Conservation (phyloP, 2,113 vertebrate genomes). For the Calidris pygmaea region DNA sequence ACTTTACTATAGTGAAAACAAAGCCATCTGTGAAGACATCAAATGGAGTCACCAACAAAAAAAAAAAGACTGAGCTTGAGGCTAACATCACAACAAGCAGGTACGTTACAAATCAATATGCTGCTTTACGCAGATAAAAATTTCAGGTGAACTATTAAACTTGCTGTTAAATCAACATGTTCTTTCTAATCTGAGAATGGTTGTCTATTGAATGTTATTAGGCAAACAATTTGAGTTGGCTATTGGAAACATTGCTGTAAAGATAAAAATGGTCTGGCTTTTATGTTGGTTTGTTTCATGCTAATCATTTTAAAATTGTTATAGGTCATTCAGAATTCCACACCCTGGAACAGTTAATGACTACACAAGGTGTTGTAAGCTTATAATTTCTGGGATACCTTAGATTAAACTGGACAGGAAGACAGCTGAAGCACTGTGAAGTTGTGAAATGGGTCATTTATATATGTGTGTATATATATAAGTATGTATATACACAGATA, state of each 20-base stretch:
- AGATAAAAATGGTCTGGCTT: background rate
- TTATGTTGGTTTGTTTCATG: background rate
- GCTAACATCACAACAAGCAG: conserved; percentile 46
- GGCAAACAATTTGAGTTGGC: background rate
- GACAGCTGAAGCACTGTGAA: background rate
- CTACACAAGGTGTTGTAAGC: background rate
- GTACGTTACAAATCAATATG: conserved; percentile 38
- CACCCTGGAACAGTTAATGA: background rate
- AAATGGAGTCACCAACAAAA: conserved; percentile 71
- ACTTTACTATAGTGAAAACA: conserved; percentile 70
- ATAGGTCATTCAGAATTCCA: conserved; percentile 1
- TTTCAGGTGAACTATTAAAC: background rate
- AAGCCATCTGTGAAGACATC: conserved; percentile 64
- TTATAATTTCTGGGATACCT: background rate
- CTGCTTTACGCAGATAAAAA: background rate
- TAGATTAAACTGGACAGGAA: background rate
- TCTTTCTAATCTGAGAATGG: background rate
- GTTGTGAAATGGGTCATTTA: background rate
- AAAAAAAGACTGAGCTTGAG: conserved; percentile 68
- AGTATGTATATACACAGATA: background rate
- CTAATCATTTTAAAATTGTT: background rate
- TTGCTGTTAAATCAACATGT: background rate
- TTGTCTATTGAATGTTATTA: background rate
- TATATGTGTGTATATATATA: background rate
- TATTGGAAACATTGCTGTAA: background rate